phyloP scores from a whole-genome alignment of 2,888 invertebrate species.

The Frankliniella fusca region DNA sequence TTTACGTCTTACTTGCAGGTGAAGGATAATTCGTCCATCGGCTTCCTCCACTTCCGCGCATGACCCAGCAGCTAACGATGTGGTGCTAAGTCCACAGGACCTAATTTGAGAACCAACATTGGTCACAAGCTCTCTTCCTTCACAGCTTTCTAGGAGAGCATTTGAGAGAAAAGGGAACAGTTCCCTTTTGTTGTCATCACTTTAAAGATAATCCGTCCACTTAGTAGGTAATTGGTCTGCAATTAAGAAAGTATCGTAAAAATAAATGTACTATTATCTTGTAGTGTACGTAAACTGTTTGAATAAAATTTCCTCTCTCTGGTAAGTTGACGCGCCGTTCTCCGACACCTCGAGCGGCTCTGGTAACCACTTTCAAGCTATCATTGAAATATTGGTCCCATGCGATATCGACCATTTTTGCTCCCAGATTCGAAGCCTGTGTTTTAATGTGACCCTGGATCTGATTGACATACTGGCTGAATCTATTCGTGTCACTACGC shows the following conservation, averaged over 20 bases:
- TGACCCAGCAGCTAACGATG: not conserved
- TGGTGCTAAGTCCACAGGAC: not conserved
- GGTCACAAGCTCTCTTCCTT: not conserved
- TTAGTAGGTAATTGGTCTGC: not conserved
- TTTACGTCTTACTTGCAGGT: not conserved
- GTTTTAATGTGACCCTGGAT: not conserved
- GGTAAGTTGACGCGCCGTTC: not conserved
- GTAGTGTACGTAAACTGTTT: too few relatives aligned
- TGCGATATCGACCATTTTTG: not conserved
- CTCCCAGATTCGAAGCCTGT: not conserved
- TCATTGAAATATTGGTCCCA: not conserved
- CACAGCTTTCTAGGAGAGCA: not conserved
- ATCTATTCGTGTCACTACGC: not conserved
- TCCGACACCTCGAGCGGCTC: not conserved
- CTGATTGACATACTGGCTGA: not conserved
- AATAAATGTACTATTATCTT: too few relatives aligned
- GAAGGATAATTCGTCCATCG: not conserved
- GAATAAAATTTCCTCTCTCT: not conserved
- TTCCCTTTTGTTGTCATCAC: not conserved
- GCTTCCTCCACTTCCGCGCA: not conserved
- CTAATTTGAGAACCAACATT: not conserved
- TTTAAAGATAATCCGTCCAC: not conserved
- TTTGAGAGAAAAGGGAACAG: not conserved
- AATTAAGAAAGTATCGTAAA: not conserved
- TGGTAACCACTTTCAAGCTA: not conserved